phyloP scores from a whole-genome alignment of 2,797 vertebrate species.

The Hydrocynus forskahlii region DNA sequence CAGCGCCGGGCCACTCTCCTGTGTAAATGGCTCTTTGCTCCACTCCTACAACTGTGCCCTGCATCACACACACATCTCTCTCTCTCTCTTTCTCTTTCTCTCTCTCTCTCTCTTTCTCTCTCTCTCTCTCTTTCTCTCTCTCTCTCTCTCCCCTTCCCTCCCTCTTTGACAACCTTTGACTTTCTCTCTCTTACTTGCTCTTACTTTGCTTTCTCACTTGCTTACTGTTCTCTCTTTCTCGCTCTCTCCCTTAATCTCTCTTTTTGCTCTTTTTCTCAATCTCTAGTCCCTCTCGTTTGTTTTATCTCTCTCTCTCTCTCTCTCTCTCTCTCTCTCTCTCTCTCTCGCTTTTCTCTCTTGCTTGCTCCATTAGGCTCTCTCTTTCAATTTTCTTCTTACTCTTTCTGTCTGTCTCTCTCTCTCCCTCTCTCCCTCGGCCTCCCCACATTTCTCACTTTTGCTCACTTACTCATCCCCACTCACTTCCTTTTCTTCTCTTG shows the following conservation, averaged over 20 bases:
- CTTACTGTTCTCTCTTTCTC: not conserved
- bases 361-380: not conserved
- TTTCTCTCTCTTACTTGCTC: too few species aligned
- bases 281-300: not conserved
- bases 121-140: not conserved
- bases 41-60: constrained; percentile 40
- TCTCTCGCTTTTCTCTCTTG: not conserved
- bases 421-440: not conserved
- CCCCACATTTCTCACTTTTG: not conserved
- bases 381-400: not conserved
- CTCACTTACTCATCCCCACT: not conserved
- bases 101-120: not conserved
- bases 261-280: not conserved
- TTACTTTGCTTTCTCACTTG: not conserved
- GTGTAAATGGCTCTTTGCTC: constrained; percentile 43
- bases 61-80: constrained; percentile 20
- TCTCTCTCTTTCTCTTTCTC: constrained; percentile 17
- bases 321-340: not conserved
- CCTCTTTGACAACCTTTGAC: not conserved
- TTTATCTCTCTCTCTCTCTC: not conserved
- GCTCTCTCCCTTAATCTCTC: not conserved
- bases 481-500: not conserved
- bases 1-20: constrained; percentile 34
- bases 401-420: not conserved
- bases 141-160: not conserved